Evolutionary conservation across 2,113 vertebrate genomes (phyloP), one percentile per base, ranked within the genome.

Genomic region (Gobio gobio): DNA sequence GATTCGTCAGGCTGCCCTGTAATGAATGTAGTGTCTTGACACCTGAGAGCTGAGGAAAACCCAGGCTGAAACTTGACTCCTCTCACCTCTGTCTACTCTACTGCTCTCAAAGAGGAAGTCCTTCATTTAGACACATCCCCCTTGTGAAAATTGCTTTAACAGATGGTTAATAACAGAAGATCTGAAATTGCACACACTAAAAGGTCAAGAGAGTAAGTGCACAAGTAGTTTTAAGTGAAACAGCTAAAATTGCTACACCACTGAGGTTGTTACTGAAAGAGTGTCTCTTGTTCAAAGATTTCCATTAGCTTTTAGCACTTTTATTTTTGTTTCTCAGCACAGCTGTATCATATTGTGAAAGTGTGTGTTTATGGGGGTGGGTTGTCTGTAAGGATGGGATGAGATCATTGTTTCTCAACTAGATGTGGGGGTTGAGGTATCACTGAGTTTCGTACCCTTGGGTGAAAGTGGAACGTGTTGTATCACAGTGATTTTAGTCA

Each of bases 1-100:
- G 51, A 82, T 86, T 82, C 74, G 18, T 82, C 83, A 68, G 78
- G 29, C 83, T 82, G 72, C 29, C 64, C 43, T 49, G 29, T 59
- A 70, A 59, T 76, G 75, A 49, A 56, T 24, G 72, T 66, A 70
- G 58, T 59, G 72, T 51, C 59, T 61, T 75, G 14, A 14, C 78
- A 79, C 40, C 40, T 64, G 72, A 86, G 51, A 59, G 58, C 47
- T 18, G 58, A 72, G 76, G 43, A 56, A 26, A 63, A 54, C n/a
- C 7, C 45, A 10, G 1, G 9, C n/a, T 66, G 82, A 73, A 85
- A 85, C 70, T 74, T 10, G 45, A 84, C 22, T 68, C 78, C 43
- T 54, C 56, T 54, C 64, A 78, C 54, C 64, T 80, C 64, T 43
- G 14, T 88, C 66, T 86, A 45, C 66, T 51, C 45, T 33, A 43